Evolutionary conservation across 2,797 vertebrate genomes (phyloP), one percentile per base, ranked within the genome.

Genomic region (Anniella stebbinsi): DNA sequence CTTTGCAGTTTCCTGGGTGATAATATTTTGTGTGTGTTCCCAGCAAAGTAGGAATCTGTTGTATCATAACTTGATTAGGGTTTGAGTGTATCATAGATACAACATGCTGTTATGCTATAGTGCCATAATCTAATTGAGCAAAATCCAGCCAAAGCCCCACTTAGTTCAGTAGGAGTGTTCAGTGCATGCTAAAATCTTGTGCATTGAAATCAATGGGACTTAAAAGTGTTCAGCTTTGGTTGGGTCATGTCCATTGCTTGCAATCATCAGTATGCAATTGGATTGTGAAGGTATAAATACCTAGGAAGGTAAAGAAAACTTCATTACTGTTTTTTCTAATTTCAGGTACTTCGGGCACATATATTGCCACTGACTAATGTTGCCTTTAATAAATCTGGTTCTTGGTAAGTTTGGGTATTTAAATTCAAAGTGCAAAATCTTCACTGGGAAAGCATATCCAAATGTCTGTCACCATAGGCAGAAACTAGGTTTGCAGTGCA

Each of bases 351-450:
- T 72, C 98, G 97, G 95, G 98, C 98, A 70, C 99, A 99, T 92
- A 95, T 99, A 89, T 94, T 99, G 91, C 99, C 99, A 1, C 94
- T 99, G 96, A 99, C 99, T 63, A 99, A 99, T 33, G 97, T 99
- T n/a, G 98, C 98, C n/a, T 98, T 99, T 96, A 98, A 99, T 97
- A 99, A 99, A 97, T 98, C 98, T 21, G 99, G 99, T 91, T 98
- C 99, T 30, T 97, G 98, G 99, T 99, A 97, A 97, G 98, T 93
- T 80, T 73, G 60, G 87, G 5, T 57, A 86, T 92, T 92, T 51
- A 48, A 78, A 92, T 87, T 82, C 72, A 87, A 88, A 92, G 33
- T 63, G 63, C 0, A 4, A 63, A 70, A 89, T 89, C 7, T 2
- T 70, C 69, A 77, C 36, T 1, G n/a, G 73, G 93, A 73, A 70